Evolutionary conservation across 1,140 invertebrate species (phyloP), one percentile per base, ranked within the genome.

Genomic region (Euwallacea fornicatus): DNA sequence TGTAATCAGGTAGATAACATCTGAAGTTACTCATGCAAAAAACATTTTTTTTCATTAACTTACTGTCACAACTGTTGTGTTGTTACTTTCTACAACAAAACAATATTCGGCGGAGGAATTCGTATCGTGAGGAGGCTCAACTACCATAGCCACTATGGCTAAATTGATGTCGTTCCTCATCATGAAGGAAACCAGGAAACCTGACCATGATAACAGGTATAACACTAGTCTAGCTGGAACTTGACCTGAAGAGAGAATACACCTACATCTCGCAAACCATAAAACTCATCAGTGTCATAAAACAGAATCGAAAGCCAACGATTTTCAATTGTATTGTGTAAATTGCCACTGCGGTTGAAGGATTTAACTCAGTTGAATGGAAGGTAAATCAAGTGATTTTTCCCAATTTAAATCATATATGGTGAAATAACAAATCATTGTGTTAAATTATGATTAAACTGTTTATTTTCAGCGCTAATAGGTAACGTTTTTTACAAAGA

Each of bases 121-220:
- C n/a, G 69, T 66, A n/a, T 47, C 55, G 4, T 46, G 67, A 10
- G 68, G 16, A 21, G 76, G 75, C 62, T 80, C 76, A 42, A 76
- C 83, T 2, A 84, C 87, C 89, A 91, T 91, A 0, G 88, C 88
- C 7, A 90, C 88, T 68, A 91, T 86, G 0, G 89, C 86, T 43
- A 91, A 83, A 76, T 91, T 90, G 74, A 91, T 91, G 78, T 91
- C 89, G 69, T 86, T 90, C 50, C 89, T 83, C 89, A 91, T 90
- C 89, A 91, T 90, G 75, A 91, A 91, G 2, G 88, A 90, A 0
- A 90, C 89, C 21, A 90, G 82, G 75, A 90, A 91, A 16, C 89
- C 89, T 33, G 87, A 85, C 82, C 90, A 91, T 54, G 89, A 91
- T 53, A 91, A 80, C 69, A 91, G 83, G 76, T 91, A 91, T 3